Conservation (phyloP, 2,113 vertebrate species). For the Grammomys dolichurus region DNA sequence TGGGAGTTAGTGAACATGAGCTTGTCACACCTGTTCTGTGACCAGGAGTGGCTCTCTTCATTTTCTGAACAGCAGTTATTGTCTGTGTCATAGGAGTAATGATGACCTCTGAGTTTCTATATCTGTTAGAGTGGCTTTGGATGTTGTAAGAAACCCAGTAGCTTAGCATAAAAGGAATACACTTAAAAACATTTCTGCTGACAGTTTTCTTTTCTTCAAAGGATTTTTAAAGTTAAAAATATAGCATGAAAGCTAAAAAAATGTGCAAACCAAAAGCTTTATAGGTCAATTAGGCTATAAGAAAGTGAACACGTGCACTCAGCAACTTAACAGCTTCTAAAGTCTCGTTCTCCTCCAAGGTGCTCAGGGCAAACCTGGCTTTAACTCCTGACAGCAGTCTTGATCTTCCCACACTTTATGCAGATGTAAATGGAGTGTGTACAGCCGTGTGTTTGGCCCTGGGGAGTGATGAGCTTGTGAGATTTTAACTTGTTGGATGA, state of each 20-base stretch:
- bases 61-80: slow-evolving; percentile 3
- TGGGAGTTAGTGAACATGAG: neutral
- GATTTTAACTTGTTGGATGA: neutral
- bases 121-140: neutral
- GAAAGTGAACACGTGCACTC: neutral
- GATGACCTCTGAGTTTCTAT: neutral
- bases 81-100: neutral
- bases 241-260: neutral
- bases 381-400: neutral
- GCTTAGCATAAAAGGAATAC: slow-evolving; percentile 10
- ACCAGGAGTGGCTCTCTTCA: neutral
- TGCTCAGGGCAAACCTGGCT: neutral
- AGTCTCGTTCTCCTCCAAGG: neutral
- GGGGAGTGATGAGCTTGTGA: neutral
- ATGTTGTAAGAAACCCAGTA: neutral
- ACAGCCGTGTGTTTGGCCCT: neutral
- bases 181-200: neutral
- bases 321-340: neutral
- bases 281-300: neutral
- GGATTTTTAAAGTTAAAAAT: neutral
- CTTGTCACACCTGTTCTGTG: slow-evolving; percentile 28
- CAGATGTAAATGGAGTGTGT: neutral
- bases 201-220: neutral
- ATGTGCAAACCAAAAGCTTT: neutral
- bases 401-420: neutral